Evolutionary conservation across 2,888 invertebrate species (phyloP).

Genomic region (Theodoxus fluviatilis): DNA sequence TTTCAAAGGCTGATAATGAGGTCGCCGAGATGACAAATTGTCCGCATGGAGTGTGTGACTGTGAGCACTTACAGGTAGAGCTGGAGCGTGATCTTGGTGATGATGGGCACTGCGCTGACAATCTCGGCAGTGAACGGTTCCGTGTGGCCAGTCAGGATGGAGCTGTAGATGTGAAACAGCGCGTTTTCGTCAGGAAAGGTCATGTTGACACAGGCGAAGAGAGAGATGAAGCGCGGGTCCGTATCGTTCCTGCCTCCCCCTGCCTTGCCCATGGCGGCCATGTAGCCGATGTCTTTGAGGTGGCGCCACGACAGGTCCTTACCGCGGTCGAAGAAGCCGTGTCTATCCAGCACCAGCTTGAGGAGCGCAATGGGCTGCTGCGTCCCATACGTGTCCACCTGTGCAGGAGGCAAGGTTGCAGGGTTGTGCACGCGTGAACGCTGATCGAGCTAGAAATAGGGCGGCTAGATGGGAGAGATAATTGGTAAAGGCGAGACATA

Average conservation of each 20-base stretch:
- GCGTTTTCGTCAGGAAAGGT: constrained; percentile 82
- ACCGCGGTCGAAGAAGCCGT: constrained; percentile 87
- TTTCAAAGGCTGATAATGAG: neutral
- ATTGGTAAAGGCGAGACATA: no score
- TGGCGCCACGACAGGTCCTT: constrained; percentile 90
- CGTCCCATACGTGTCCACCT: constrained; percentile 83
- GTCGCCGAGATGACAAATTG: no score
- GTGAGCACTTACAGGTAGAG: constrained; percentile 76
- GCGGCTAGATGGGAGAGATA: no score
- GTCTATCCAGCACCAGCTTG: constrained; percentile 85
- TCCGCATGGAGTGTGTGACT: no score
- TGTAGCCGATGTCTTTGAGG: constrained; percentile 77
- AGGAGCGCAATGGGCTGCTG: constrained; percentile 92
- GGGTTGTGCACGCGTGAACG: no score
- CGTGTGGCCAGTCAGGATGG: constrained; percentile 82
- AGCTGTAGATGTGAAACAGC: constrained; percentile 80
- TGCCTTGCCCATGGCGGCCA: constrained; percentile 70
- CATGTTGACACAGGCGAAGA: constrained; percentile 87
- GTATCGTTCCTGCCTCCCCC: constrained; percentile 90
- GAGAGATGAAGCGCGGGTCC: constrained; percentile 88
- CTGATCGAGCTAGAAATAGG: neutral
- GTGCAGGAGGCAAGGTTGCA: no score
- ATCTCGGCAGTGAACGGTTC: constrained; percentile 75
- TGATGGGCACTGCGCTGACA: constrained; percentile 71
- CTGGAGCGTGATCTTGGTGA: constrained; percentile 81